Evolutionary conservation across 1,140 invertebrate genomes (phyloP), one percentile per base, ranked within the genome.

Genomic region (Chironomus striatipennis): DNA sequence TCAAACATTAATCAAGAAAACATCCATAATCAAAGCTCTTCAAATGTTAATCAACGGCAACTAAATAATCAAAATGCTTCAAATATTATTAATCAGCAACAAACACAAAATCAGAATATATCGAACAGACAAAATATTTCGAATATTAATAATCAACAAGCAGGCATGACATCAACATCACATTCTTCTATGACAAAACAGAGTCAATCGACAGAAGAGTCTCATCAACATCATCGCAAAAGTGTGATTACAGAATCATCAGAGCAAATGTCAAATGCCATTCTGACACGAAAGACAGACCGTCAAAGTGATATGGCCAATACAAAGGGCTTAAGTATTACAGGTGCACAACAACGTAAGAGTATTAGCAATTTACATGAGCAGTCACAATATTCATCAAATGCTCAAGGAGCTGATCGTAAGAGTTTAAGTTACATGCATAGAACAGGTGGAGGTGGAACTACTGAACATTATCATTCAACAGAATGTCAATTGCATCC

Each of bases 351-450:
- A 77, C 90, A 92, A 79, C 85, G 90, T 42, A 92, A 91, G 80
- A 93, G 91, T 73, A 91, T 93, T 21, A 87, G 88, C 0, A 93
- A 92, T 79, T 82, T 93, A 0, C 88, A 89, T 18, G 90, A 92
- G 76, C 88, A 87, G 76, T 88, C 89, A 1, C 86, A 89, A 76
- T 89, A 87, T 79, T 89, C 74, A 88, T 84, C 75, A 88, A 88
- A 76, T 86, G 85, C 0, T 86, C 85, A 12, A 87, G 90, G 73
- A 89, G 86, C 81, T 34, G 90, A 93, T 76, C 86, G 91, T 76
- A 88, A 87, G 76, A 93, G 90, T 79, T 85, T 93, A 9, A 93
- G 90, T 75, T 89, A 90, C 10, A 84, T 93, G 77, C 91, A 93
- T 79, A 85, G 90, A 17, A 17, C 64, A 15, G 64, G 64, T 7